phyloP scores from a whole-genome alignment of 2,797 vertebrate species.

The Myioborus miniatus region DNA sequence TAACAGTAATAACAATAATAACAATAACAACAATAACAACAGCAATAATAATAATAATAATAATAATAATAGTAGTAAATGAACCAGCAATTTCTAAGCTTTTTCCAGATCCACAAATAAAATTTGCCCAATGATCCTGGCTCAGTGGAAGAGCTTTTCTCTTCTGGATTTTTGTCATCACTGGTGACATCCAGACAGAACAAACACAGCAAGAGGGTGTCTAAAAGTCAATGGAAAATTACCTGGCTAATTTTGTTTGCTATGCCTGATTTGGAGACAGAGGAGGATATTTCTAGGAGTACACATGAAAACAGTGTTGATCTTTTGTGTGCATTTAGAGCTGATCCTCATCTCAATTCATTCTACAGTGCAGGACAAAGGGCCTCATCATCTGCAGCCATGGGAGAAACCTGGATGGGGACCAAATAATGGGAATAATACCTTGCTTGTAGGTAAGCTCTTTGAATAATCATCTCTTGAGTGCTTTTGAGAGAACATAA shows the following conservation, averaged over 20 bases:
- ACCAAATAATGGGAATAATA: not conserved
- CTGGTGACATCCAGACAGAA: not conserved
- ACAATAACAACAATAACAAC: not conserved
- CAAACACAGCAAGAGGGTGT: not conserved
- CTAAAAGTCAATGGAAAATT: not conserved
- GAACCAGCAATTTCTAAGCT: not conserved
- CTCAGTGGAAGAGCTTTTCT: not conserved
- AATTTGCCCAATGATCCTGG: not conserved
- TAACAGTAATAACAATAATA: rapidly evolving
- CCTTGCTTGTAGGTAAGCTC: not conserved
- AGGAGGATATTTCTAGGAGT: conserved; percentile 7
- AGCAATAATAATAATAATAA: not conserved
- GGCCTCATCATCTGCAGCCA: not conserved
- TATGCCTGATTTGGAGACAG: not conserved
- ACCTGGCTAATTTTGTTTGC: not conserved
- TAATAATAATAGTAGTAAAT: not conserved
- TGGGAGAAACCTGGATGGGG: not conserved
- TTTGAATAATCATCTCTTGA: not conserved
- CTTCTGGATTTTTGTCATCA: not conserved
- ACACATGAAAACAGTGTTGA: not conserved
- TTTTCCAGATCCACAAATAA: not conserved
- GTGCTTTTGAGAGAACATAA: not conserved
- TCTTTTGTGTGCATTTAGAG: not conserved
- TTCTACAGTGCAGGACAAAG: not conserved
- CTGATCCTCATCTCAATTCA: not conserved